Base-by-base conservation (phyloP, 1,140 invertebrate species). In the Bombyx mandarina region DNA sequence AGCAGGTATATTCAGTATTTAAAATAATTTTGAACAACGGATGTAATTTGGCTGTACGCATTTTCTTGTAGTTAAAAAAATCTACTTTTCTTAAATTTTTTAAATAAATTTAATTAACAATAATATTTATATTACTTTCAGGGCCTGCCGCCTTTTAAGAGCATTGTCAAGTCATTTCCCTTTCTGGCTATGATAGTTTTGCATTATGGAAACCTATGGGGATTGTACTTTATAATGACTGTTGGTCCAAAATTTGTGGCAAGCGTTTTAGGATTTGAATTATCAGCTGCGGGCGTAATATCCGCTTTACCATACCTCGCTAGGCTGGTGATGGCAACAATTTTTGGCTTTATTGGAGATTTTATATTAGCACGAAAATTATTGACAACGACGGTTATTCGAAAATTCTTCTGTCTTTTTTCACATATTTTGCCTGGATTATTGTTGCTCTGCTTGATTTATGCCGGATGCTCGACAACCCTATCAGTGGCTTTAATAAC, bases 211-310 rank as follows among this genome's bases (percentile, higher is more conserved):
- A 94, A 93, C 63, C 88, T 93, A 70, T 95, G 93, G 93, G 93
- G 93, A 6, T 85, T 97, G 64, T 94, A 93, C 64, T 93, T 94
- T 63, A 92, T 98, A 65, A 90, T 98, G 61, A 97, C 94, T 0
- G 93, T 94, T 53, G 93, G 97, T 6, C 97, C 97, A 0, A 96
- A 95, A 57, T 98, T 97, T 77, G 92, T 98, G 65, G 92, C 94
- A 45, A 82, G 83, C 60, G 93, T 96, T 8, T 89, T 98, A 9
- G 93, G 95, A 56, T 97, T 97, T 65, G 90, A 97, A 66, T 89
- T 98, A 56, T 90, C 93, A 70, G 86, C 92, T 59, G 92, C 92
- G 52, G 93, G 93, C 45, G 82, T 90, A n/a, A 79, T 94, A 51
- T 92, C 92, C n/a, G 91, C 92, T 9, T 66, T 93, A 48, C 93